Percentiles rank a stretch among this genome's conserved stretches.
Evolutionary conservation across 2,888 invertebrate species (phyloP).

Genomic region (Diarsia rubi): DNA sequence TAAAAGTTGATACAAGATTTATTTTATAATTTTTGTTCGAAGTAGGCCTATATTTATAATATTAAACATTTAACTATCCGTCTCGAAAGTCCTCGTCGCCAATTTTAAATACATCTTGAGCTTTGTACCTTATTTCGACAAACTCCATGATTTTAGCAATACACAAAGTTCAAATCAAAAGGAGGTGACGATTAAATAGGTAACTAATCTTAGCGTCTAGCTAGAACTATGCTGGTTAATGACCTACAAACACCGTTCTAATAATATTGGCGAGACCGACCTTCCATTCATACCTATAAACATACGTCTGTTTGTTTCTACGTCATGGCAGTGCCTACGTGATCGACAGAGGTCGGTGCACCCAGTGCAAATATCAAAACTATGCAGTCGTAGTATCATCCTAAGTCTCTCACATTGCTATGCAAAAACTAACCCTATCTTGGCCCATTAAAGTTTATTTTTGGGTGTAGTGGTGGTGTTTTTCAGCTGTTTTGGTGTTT

Average conservation of each 20-base stretch:
- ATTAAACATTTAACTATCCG: not conserved
- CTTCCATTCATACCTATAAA: conserved; percentile 51
- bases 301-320: conserved; percentile 46
- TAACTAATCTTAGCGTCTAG: not conserved
- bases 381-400: conserved; percentile 9
- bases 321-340: conserved; percentile 65
- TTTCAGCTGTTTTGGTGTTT: conserved; percentile 48
- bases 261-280: conserved; percentile 46
- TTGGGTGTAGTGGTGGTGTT: conserved; percentile 5
- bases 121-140: not conserved
- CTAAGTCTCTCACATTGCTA: conserved; percentile 19
- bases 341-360: conserved; percentile 79
- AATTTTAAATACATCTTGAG: too few relatives aligned
- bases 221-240: conserved; percentile 26
- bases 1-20: not conserved
- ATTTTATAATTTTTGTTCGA: not conserved
- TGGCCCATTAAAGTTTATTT: not conserved
- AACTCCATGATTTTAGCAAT: not conserved
- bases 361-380: conserved; percentile 81
- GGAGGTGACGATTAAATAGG: too few relatives aligned
- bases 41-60: too few relatives aligned
- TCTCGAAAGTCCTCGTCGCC: too few relatives aligned
- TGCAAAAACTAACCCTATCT: conserved; percentile 43
- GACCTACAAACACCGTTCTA: conserved; percentile 59
- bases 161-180: not conserved